Conservation (phyloP, 2,797 vertebrate genomes). For the Gymnoscopelus braueri region DNA sequence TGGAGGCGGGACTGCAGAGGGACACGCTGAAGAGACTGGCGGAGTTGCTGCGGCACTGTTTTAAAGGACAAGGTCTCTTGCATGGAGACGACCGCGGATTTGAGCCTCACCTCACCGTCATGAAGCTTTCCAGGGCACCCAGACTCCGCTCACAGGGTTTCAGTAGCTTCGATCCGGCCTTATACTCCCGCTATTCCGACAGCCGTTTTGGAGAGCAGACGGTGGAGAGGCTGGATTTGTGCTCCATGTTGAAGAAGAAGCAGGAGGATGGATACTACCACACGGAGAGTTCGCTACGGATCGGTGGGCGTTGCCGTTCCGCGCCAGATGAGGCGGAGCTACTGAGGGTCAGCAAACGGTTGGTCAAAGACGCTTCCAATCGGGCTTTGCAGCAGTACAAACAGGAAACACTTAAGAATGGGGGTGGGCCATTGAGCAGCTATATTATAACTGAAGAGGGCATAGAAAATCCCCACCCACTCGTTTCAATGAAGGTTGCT, state of each 20-base stretch:
- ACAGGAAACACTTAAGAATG: constrained; percentile 92
- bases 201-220: constrained; percentile 90
- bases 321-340: constrained; percentile 96
- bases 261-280: constrained; percentile 76
- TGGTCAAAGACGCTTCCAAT: constrained; percentile 95
- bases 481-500: too few relatives aligned
- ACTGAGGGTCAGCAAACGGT: constrained; percentile 90
- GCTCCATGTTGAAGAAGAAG: constrained; percentile 96
- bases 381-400: constrained; percentile 96
- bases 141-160: constrained; percentile 88
- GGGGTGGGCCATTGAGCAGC: constrained; percentile 71
- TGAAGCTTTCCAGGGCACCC: constrained; percentile 92
- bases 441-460: too few relatives aligned
- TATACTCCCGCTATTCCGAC: constrained; percentile 84
- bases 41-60: constrained; percentile 69
- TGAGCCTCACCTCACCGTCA: constrained; percentile 95
- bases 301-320: constrained; percentile 87
- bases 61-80: constrained; percentile 88
- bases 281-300: constrained; percentile 71
- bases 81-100: constrained; percentile 83
- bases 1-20: constrained; percentile 83
- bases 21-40: constrained; percentile 82
- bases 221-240: constrained; percentile 89
- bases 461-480: too few relatives aligned
- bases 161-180: constrained; percentile 86